Base-by-base conservation (phyloP, 2,888 invertebrate species). In the Apodemia mormo region DNA sequence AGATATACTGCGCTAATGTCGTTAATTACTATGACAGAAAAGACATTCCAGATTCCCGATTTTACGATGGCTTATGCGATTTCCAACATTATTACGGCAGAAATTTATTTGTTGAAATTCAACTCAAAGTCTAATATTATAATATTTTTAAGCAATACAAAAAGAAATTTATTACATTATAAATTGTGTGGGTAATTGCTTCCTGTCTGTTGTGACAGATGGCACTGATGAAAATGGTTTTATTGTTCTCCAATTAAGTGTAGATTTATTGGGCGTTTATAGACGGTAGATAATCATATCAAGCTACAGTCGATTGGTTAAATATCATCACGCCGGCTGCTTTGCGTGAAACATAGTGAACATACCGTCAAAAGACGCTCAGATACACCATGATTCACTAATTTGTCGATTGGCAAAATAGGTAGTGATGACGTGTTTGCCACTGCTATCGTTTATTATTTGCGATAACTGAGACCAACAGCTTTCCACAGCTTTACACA, bases 131-230 rank as follows among this genome's bases (percentile, higher is more conserved):
- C 52, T 61, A 22, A 40, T 43, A 68, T 58, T 22, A 49, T 49
- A 30, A 30, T 29, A 22, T 33, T 52, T n/a, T 52, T 67, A 7
- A 67, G 54, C 67, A 54, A 22, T 22, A 56, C 37, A 68, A 52
- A 49, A 33, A 54, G 40, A 68, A 71, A 66, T 71, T 61, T 61
- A 61, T 72, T 72, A 74, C 71, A 71, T 64, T 69, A 71, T 76
- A 74, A 71, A 68, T 61, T 67, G 70, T 76, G 76, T 81, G 69
- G 40, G 80, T 81, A 82, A 79, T 81, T 79, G 85, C 89, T 89
- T 89, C 88, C 88, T 82, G 82, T 81, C 81, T 77, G 87, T 90
- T 90, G 85, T 89, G 89, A 88, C 90, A 90, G 87, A 89, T 90
- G 89, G 83, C 80, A 80, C 70, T 70, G 67, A 56, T 70, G 67